Base-by-base conservation (phyloP, 2,888 invertebrate species). In the Athalia circularis region DNA sequence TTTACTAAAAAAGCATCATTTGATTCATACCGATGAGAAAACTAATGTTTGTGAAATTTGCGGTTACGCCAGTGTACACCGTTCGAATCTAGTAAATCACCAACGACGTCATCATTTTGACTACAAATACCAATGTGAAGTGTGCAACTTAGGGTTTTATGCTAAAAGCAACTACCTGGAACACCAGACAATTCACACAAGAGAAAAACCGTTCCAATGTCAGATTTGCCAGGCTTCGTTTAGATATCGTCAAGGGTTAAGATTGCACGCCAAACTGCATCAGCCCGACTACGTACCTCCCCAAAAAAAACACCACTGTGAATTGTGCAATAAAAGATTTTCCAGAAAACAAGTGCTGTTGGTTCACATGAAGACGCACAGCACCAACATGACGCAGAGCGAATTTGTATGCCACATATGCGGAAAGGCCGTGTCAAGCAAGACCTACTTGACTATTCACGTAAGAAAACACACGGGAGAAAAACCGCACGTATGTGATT, bases 401-500 rank as follows among this genome's bases (percentile, higher is more conserved):
- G 92, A 93, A 88, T 92, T 91, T 88, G 91, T 93, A 4, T 93
- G 93, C 88, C 92, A 92, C 84, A 92, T 93, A 65, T 93, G 93
- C 88, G 93, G 93, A 77, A 93, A 93, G 89, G 91, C 92, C 81
- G 92, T 93, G 5, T 92, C 93, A 54, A 92, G 92, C 79, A 89
- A 92, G 64, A 93, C 93, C 54, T 93, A 93, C 83, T 91, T 93
- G 82, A 93, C 93, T 87, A 93, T 93, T 85, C 93, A 93, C 86
- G 91, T 93, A 80, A 90, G 93, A 57, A 93, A 93, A 70, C 93
- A 93, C 86, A 92, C 93, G 1, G 93, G 93, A 0, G 92, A 93
- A 88, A 93, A 93, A 88, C 93, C 93, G 0, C 92, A 93, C 84
- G 91, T 92, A 0, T 93, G 93, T 91, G 92, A 92, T 64, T 81